Base-by-base conservation (phyloP, 2,113 vertebrate species). In the Eudyptes chrysolophus region DNA sequence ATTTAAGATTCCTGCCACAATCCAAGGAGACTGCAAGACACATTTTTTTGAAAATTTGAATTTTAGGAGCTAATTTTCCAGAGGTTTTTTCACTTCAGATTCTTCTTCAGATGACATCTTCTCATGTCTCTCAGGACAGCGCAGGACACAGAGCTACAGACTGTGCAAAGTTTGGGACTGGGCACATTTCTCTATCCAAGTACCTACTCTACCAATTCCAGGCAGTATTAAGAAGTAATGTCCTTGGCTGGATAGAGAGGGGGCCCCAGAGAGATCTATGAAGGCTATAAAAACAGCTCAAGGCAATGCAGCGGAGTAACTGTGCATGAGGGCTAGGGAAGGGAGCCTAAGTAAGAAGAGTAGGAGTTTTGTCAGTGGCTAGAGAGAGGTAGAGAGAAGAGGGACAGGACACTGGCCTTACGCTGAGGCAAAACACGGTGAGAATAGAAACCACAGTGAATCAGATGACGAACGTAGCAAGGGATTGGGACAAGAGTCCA, bases 401-500 rank as follows among this genome's bases (percentile, higher is more conserved):
- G 27, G 36, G 46, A 66, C 21, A 36, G 13, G 51, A 66, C 42
- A 32, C 58, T 4, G 20, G 40, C 34, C 66, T 55, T 48, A 48
- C 1, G 0, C 30, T 52, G 54, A 68, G 12, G 38, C 22, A 54
- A 34, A 54, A 25, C 29, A 48, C 0, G 3, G 9, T 12, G 13
- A 54, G 76, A 55, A 52, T 1, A 75, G 34, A 52, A 66, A 66
- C 29, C 0, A 1, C 29, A 13, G 13, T 25, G 46, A 61, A 21
- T 61, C 19, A 48, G 30, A 74, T 20, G 30, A 66, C 8, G 24
- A 87, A 54, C 29, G 29, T 32, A 42, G 24, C 27, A 74, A 74
- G 34, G 34, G 16, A 27, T 3, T 55, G 30, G n/a, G 46, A 52
- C 24, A 54, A 75, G 17, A n/a, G 30, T n/a, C 29, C 30, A 62